These are phyloP conservation scores for Dendrolimus pini DNA, from an alignment of 2,888 invertebrate genomes.

Conservation along the genomic window DNA sequence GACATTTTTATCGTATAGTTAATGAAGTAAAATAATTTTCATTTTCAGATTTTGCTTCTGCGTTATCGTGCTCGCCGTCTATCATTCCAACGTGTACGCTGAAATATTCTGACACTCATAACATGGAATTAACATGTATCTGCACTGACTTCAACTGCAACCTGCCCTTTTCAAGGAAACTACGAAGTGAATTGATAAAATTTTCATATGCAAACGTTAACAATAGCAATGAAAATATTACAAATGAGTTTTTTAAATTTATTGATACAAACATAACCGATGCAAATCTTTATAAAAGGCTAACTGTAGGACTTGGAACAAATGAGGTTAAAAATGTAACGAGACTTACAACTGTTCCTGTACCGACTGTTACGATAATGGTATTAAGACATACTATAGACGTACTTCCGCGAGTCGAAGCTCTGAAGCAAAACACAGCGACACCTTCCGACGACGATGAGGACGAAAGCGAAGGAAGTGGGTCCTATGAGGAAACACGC, in stretches of 20 bases:
- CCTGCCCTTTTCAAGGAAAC: constrained; percentile 38
- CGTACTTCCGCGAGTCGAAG: constrained; percentile 42
- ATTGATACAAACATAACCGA: constrained; percentile 37
- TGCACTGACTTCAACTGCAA: constrained; percentile 52
- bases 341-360: constrained; percentile 11
- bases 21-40: constrained; percentile 4
- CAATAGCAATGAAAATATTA: constrained; percentile 27
- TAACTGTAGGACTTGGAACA: constrained; percentile 19
- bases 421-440: constrained; percentile 52
- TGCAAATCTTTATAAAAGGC: constrained; percentile 31
- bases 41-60: constrained; percentile 47
- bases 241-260: constrained; percentile 38
- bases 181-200: constrained; percentile 42
- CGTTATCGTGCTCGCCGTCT: constrained; percentile 39
- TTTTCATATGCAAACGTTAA: constrained; percentile 33
- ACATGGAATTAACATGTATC: constrained; percentile 44
- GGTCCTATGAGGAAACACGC: constrained; percentile 45
- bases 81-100: constrained; percentile 37
- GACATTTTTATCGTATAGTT: no score
- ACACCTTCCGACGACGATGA: constrained; percentile 64
- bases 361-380: constrained; percentile 14
- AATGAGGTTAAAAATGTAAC: constrained; percentile 14
- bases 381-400: constrained; percentile 18
- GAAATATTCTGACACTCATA: constrained; percentile 28
- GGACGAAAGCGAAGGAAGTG: constrained; percentile 62